These are phyloP conservation scores for Diaphora mendica DNA, from an alignment of 2,888 invertebrate genomes.

Conservation along the genomic window DNA sequence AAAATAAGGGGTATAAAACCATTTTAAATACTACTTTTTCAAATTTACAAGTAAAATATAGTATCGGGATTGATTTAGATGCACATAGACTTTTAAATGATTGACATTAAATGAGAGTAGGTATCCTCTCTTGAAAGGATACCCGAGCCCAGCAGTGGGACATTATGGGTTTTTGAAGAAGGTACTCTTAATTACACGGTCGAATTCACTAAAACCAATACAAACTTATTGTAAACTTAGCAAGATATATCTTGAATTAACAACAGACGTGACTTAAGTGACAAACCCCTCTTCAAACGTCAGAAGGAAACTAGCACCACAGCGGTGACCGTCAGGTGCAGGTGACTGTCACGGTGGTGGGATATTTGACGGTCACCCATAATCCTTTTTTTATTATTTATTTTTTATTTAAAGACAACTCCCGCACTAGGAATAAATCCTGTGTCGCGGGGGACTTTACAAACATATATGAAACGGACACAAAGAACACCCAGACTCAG, in stretches of 20 bases:
- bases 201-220: background rate
- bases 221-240: background rate
- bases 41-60: background rate
- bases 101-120: background rate
- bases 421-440: no score
- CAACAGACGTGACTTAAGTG: background rate
- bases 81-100: background rate
- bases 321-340: no score
- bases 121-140: no score
- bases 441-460: no score
- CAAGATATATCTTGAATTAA: background rate
- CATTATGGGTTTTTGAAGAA: background rate
- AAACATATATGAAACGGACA: no score
- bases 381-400: no score
- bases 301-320: no score
- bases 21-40: background rate
- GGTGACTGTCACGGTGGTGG: no score
- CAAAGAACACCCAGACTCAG: no score
- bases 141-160: no score
- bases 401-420: no score
- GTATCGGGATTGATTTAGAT: background rate
- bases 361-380: background rate
- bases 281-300: no score
- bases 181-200: background rate
- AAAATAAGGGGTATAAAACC: conserved; percentile 39